Base-by-base conservation (phyloP, 2,797 vertebrate species). In the Presbytis comata region DNA sequence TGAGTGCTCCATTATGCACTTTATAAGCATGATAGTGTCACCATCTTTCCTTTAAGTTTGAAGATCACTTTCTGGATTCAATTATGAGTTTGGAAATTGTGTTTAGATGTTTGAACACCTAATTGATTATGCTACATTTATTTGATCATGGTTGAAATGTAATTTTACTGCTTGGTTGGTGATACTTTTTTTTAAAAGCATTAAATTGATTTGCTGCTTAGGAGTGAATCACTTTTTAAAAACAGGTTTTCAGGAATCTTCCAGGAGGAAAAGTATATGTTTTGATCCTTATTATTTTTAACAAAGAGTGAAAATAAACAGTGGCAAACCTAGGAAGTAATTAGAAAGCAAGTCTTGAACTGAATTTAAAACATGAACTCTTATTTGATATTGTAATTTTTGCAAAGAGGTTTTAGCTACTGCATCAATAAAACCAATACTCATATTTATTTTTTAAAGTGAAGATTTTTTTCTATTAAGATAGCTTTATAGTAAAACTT, bases 111-210 rank as follows among this genome's bases (percentile, higher is more conserved):
- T 92, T 95, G 79, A 97, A 74, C 50, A 90, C 39, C 44, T 70
- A 89, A 95, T 57, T 89, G 55, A 95, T 92, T 91, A 92, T 89
- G 39, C 21, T 85, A 67, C 1, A 1, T 94, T 85, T 97, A 26
- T 85, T 96, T 88, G 50, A 90, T 92, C n/a, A 28, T 95, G 76
- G 57, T 93, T 97, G 48, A 95, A 97, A 91, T 96, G 46, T n/a
- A 96, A 95, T 91, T 97, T 96, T 96, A 67, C 80, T 97, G 48
- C 67, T 79, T 89, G 55, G 30, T 76, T 95, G 61, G 74, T 84
- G 89, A 91, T 61, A 41, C 5, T 64, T 79, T 48, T 93, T 92
- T 82, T 33, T 8, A 93, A 93, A 93, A 72, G 30, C 86, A 48
- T 89, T 91, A 94, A 93, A 57, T 83, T 75, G 74, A 94, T 96